Base-by-base conservation (phyloP, 2,888 invertebrate species). In the Lasioglossum marginatum region DNA sequence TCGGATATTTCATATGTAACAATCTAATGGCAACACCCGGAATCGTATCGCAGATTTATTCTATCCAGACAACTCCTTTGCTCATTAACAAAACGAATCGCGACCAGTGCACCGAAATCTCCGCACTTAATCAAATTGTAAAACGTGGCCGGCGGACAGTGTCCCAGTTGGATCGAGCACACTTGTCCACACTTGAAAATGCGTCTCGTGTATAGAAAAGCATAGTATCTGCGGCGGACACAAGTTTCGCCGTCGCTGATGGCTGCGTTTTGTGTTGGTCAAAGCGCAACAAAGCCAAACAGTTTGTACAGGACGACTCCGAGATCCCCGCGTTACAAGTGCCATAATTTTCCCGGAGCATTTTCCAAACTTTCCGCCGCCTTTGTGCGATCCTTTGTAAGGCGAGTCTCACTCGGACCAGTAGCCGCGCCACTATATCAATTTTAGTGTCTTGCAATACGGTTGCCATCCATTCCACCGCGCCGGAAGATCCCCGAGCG, bases 371-470 rank as follows among this genome's bases (percentile, higher is more conserved):
- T 81, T 84, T 84, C 63, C 43, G 75, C 52, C 74, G 74, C 40
- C 74, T 31, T 63, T 70, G 74, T 63, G 76, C 63, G 80, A 68
- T 68, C 66, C 73, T 80, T 80, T 70, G 80, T 77, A 70, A 81
- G 45, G 45, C 72, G 63, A 75, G 70, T 10, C 83, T 60, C 73
- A 40, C 52, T 82, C 74, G 72, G n/a, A 45, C 48, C 63, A 31
- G 77, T n/a, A 45, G 31, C 40, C 40, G 31, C 75, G 31, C 79
- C 84, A 77, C 74, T 89, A 85, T 82, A 87, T 89, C 86, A 87
- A 89, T 76, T 87, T 89, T 86, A 82, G 73, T 45, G 87, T 83
- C 81, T 77, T 37, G 73, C 86, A 74, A 79, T 89, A 87, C 77
- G 81, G 60, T 70, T 37, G 52, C 77, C 87, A 79, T 87, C 81